Conservation (phyloP, 2,888 invertebrate genomes). For the Agriopis marginaria region DNA sequence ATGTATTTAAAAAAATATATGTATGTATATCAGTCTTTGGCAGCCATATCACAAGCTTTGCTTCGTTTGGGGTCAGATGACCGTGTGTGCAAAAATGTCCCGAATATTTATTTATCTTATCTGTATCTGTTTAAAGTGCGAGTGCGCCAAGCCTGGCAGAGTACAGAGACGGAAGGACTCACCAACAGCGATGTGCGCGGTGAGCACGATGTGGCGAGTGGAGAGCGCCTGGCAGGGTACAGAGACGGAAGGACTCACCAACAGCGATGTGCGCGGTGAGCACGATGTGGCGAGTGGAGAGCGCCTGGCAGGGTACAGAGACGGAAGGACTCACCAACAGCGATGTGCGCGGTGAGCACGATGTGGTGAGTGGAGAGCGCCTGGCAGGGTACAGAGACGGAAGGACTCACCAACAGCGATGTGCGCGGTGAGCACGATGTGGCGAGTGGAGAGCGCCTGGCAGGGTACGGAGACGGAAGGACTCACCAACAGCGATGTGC, state of each 20-base stretch:
- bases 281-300: slow-evolving; percentile 89
- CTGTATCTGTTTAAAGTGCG: too few species aligned
- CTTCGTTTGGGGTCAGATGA: too few species aligned
- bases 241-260: slow-evolving; percentile 79
- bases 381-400: too few species aligned
- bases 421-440: slow-evolving; percentile 89
- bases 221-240: too few species aligned
- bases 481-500: slow-evolving; percentile 89
- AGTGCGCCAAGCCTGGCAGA: too few species aligned
- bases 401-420: slow-evolving; percentile 87
- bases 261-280: slow-evolving; percentile 90
- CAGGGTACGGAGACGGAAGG: too few species aligned
- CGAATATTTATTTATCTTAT: too few species aligned
- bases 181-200: slow-evolving; percentile 91
- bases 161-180: slow-evolving; percentile 46
- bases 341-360: slow-evolving; percentile 89
- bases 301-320: too few species aligned
- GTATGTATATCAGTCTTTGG: too few species aligned
- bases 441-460: slow-evolving; percentile 91
- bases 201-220: slow-evolving; percentile 87
- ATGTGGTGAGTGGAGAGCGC: slow-evolving; percentile 90
- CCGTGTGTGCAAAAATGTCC: too few species aligned
- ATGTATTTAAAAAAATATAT: too few species aligned
- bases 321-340: slow-evolving; percentile 84
- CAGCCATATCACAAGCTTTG: too few species aligned